These are phyloP conservation scores for Turritopsis rubra DNA, from an alignment of 30 jellyfish, hydroid and myxozoan species.

Conservation along the genomic window DNA sequence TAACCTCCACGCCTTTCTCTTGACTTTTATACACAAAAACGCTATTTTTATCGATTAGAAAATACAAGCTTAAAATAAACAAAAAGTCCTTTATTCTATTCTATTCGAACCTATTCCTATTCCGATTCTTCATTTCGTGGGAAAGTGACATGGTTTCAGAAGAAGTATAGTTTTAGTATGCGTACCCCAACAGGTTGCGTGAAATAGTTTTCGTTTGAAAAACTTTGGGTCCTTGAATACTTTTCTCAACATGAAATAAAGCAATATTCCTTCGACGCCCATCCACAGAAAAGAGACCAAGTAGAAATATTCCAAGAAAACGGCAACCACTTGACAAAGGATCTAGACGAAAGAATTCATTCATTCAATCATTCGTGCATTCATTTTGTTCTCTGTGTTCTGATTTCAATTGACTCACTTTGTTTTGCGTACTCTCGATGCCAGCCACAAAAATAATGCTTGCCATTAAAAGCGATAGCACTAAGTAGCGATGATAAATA, in stretches of 20 bases:
- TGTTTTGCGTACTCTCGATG: conserved; percentile 56
- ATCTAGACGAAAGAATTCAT: conserved; percentile 26
- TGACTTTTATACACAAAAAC: too few relatives aligned
- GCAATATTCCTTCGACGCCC: conserved; percentile 90
- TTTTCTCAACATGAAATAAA: conserved; percentile 73
- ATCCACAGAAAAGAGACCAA: conserved; percentile 86
- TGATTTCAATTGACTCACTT: conserved; percentile 27
- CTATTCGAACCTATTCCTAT: too few relatives aligned
- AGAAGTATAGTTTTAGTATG: not conserved
- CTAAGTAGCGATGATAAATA: conserved; percentile 57
- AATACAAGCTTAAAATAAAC: too few relatives aligned
- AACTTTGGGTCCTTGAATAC: conserved; percentile 61
- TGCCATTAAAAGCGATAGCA: conserved; percentile 66
- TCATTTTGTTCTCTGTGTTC: not conserved
- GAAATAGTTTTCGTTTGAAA: conserved; percentile 53
- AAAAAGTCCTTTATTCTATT: too few relatives aligned
- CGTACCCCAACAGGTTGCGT: conserved; percentile 68
- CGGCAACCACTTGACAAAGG: conserved; percentile 67
- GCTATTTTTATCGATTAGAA: too few relatives aligned
- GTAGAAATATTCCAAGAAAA: conserved; percentile 63
- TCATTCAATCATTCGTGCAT: not conserved
- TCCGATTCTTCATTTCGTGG: too few relatives aligned
- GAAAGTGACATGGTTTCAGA: too few relatives aligned
- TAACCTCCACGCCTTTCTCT: too few relatives aligned
- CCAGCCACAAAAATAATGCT: conserved; percentile 66